These are phyloP conservation scores for Conger conger DNA, from an alignment of 2,113 vertebrate species.

Conservation along the genomic window DNA sequence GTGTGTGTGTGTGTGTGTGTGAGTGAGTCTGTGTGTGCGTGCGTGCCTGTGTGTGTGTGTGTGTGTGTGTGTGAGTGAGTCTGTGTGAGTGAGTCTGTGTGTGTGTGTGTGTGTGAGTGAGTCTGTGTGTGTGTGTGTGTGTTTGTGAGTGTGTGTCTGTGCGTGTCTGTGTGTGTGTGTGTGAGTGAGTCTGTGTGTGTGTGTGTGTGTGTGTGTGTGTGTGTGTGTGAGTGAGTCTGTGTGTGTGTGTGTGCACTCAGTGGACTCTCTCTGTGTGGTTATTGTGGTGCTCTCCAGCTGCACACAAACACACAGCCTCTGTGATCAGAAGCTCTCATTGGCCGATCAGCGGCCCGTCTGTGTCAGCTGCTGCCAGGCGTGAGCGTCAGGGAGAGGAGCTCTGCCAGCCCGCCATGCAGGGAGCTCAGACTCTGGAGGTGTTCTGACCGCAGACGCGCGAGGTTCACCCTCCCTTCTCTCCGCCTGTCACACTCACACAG, in stretches of 20 bases:
- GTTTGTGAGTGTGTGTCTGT: too few species aligned
- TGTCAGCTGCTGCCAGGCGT: too few species aligned
- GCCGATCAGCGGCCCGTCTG: neutral
- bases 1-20: slow-evolving; percentile 32
- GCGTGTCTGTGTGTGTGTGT: too few species aligned
- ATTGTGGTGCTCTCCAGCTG: slow-evolving; percentile 21
- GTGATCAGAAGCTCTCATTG: neutral
- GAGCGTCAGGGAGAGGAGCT: too few species aligned
- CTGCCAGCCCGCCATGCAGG: too few species aligned
- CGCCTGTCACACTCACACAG: too few species aligned
- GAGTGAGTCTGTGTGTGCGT: neutral
- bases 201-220: neutral
- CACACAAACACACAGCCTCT: slow-evolving; percentile 28
- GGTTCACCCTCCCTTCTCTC: too few species aligned
- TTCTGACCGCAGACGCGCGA: too few species aligned
- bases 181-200: neutral
- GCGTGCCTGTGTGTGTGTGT: neutral
- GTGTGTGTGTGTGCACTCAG: neutral
- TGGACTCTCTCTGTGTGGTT: slow-evolving; percentile 21
- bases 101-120: too few species aligned
- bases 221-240: neutral
- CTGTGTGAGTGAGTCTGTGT: neutral
- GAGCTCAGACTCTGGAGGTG: too few species aligned
- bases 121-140: too few species aligned
- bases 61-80: neutral